phyloP scores from a whole-genome alignment of 2,888 invertebrate species.

The Gandaritis pyraliata region DNA sequence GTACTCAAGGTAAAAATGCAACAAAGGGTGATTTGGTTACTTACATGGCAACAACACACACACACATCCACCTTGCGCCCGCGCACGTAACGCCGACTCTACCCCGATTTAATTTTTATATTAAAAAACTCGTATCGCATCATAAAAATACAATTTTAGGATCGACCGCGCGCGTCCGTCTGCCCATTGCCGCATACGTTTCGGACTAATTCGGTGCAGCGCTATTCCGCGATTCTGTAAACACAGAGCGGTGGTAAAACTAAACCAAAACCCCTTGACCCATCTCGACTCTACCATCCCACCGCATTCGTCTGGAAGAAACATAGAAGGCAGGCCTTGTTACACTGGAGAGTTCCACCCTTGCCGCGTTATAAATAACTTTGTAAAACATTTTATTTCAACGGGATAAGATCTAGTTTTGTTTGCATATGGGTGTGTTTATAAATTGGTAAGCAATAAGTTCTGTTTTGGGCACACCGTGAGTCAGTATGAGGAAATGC shows the following conservation, averaged over 20 bases:
- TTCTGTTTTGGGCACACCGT: slow-evolving; percentile 80
- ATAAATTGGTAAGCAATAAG: slow-evolving; percentile 71
- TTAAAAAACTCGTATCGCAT: slow-evolving; percentile 72
- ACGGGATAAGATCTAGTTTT: slow-evolving; percentile 46
- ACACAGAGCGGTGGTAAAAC: slow-evolving; percentile 68
- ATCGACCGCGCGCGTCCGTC: slow-evolving; percentile 69
- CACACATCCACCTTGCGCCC: slow-evolving; percentile 52
- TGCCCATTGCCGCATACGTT: slow-evolving; percentile 82
- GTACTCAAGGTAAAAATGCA: slow-evolving; percentile 13
- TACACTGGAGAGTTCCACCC: slow-evolving; percentile 56
- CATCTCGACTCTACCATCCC: slow-evolving; percentile 47
- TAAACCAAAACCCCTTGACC: slow-evolving; percentile 61
- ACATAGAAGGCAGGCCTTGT: slow-evolving; percentile 55
- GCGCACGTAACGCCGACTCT: slow-evolving; percentile 67
- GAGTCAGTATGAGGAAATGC: slow-evolving; percentile 83
- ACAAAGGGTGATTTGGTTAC: slow-evolving; percentile 36
- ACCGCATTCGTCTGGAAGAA: slow-evolving; percentile 44
- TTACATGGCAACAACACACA: slow-evolving; percentile 46
- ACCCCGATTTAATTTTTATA: slow-evolving; percentile 75
- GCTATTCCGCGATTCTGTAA: slow-evolving; percentile 83
- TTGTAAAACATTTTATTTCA: slow-evolving; percentile 33
- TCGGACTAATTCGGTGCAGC: slow-evolving; percentile 83
- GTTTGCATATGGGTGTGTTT: slow-evolving; percentile 26
- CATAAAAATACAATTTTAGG: slow-evolving; percentile 79
- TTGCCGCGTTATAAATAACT: slow-evolving; percentile 51